Percentiles rank a stretch among this genome's conserved stretches.
phyloP scores from a whole-genome alignment of 2,888 invertebrate genomes.

The Euclidia mi region DNA sequence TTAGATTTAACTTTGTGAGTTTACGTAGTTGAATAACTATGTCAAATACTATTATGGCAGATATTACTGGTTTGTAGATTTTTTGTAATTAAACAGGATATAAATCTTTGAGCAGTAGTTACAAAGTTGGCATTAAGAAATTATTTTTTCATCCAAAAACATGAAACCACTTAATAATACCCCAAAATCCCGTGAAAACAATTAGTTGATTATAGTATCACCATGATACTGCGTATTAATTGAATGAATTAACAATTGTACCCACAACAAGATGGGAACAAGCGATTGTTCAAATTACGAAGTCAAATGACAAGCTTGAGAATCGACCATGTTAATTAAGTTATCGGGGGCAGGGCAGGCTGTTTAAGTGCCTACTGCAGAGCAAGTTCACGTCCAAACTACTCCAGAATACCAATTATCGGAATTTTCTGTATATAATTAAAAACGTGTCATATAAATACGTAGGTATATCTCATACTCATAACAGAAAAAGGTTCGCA shows the following conservation, averaged over 20 bases:
- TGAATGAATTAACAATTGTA: slow-evolving; percentile 44
- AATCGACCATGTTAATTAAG: slow-evolving; percentile 74
- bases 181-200: not conserved
- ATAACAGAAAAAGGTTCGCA: not conserved
- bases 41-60: too few relatives aligned
- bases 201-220: not conserved
- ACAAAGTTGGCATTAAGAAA: too few relatives aligned
- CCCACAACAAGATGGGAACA: slow-evolving; percentile 43
- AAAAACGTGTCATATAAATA: not conserved
- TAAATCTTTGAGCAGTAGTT: too few relatives aligned
- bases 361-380: slow-evolving; percentile 59
- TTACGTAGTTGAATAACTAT: too few relatives aligned
- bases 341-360: slow-evolving; percentile 64
- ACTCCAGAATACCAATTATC: slow-evolving; percentile 59
- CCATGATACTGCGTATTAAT: slow-evolving; percentile 19
- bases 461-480: not conserved
- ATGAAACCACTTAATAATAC: not conserved
- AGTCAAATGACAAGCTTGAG: slow-evolving; percentile 66
- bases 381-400: slow-evolving; percentile 56
- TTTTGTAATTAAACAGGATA: too few relatives aligned
- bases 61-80: too few relatives aligned
- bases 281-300: slow-evolving; percentile 64
- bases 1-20: too few relatives aligned
- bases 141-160: too few relatives aligned
- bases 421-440: slow-evolving; percentile 31